Evolutionary conservation across 1,140 invertebrate genomes (phyloP).

Genomic region (Aphelenchoides fujianensis): DNA sequence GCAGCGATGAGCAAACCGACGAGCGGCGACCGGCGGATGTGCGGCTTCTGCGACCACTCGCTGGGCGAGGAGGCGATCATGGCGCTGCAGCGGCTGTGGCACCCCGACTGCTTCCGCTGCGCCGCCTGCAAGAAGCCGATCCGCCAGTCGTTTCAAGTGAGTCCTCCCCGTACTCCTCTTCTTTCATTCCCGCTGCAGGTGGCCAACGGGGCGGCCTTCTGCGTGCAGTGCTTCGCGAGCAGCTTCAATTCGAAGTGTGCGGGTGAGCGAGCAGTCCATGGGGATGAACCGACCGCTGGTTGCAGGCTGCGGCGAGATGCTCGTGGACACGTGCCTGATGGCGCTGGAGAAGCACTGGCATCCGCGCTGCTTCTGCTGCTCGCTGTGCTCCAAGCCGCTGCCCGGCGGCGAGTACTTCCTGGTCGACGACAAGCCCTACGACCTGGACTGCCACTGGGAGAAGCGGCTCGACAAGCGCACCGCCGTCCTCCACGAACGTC

Average conservation of each 20-base stretch:
- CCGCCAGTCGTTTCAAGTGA: conserved; percentile 56
- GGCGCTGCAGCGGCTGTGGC: conserved; percentile 54
- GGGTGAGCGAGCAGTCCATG: conserved; percentile 15
- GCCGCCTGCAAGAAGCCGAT: conserved; percentile 54
- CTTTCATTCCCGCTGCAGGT: conserved; percentile 25
- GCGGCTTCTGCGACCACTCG: conserved; percentile 45
- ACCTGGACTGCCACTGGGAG: conserved; percentile 57
- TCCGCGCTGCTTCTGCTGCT: conserved; percentile 91
- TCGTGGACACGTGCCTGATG: conserved; percentile 73
- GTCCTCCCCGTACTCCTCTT: not conserved
- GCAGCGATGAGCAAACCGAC: not conserved
- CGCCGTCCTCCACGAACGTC: conserved; percentile 23
- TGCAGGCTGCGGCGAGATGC: conserved; percentile 53
- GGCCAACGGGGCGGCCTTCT: conserved; percentile 51
- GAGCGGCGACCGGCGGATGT: conserved; percentile 51
- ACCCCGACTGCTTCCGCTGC: conserved; percentile 56
- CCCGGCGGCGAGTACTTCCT: conserved; percentile 65
- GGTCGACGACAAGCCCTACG: conserved; percentile 66
- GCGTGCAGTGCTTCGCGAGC: conserved; percentile 53
- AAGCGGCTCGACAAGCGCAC: conserved; percentile 51
- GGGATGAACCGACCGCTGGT: not conserved
- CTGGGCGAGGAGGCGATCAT: conserved; percentile 55
- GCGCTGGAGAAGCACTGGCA: conserved; percentile 95
- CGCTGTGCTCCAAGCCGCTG: conserved; percentile 72
- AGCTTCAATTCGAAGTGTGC: conserved; percentile 59